Base-by-base conservation (phyloP, 2,113 vertebrate genomes). In the Camarhynchus parvulus region DNA sequence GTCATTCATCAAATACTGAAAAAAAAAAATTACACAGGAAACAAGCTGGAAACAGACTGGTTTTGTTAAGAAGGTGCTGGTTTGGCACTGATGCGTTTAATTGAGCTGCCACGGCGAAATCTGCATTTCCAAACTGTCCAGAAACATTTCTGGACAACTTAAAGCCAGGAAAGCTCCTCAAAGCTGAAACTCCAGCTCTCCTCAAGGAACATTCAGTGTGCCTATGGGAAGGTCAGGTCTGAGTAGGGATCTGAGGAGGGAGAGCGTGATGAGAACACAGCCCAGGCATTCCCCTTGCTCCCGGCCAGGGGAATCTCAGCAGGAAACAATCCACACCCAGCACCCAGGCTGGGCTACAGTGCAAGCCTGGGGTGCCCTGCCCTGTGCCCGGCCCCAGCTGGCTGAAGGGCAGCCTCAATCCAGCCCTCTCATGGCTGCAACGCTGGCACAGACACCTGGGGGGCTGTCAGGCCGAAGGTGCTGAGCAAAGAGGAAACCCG, bases 81-180 rank as follows among this genome's bases (percentile, higher is more conserved):
- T 92, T 95, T 95, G 96, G 96, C 96, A 96, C 94, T 83, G 80
- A 82, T 66, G 62, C 11, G 0, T 92, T 88, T 81, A 56, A 80
- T 27, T n/a, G 95, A 97, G 94, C 94, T 96, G 94, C 92, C 96
- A 89, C 14, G 3, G 63, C 25, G n/a, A 81, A 88, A 81, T 75
- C 64, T 49, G 84, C 2, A 0, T 75, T 83, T 88, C 88, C 76
- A 42, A 89, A 88, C 47, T 13, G 37, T 30, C 83, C 27, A 35
- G 83, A 95, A 92, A 93, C 76, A 58, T 44, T 41, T 37, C 49
- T n/a, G 68, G 37, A 59, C 39, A 93, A 83, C 47, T 90, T 80
- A 90, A 90, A 96, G 92, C 87, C 90, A 81, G 85, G 52, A 83
- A 78, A 94, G 64, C 39, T 55, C 33, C 56, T 41, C 33, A 11